Base-by-base conservation (phyloP, 2,888 invertebrate species). In the Tetranychus truncatus region DNA sequence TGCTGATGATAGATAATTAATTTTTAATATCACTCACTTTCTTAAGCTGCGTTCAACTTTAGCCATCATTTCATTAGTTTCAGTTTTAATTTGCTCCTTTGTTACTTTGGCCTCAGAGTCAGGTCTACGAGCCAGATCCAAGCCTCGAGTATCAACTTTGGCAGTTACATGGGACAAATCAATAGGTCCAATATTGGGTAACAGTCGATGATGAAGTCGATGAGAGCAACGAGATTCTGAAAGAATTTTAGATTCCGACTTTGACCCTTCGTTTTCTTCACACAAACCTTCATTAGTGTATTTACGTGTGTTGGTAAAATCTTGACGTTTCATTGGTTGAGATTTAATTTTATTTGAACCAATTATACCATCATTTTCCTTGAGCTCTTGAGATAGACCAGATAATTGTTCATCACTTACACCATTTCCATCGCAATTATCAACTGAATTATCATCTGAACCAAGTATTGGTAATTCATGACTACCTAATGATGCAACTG, bases 11-110 rank as follows among this genome's bases (percentile, higher is more conserved):
- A 15, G 15, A 55, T 55, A 5, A 55, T 55, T 15, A 6, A 55
- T 55, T 24, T 69, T 34, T 3, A 34, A 34, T 34, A 34, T 34
- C 34, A 81, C 84, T 82, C 82, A 90, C 91, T 90, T 87, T 82
- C 92, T 86, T 82, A 92, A 88, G 81, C 91, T 92, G 45, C 89
- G 88, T 81, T 93, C 92, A 75, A 93, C 91, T 69, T 69, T 69
- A 21, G 69, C 69, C 46, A 72, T 72, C 45, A 72, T 72, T 72
- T 72, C 69, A 69, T 69, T 24, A 1, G 11, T 20, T 20, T 69
- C 21, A 6, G 11, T 7, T 69, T 21, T 69, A 24, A 69, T 20
- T 76, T 89, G 89, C 81, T 91, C 90, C 1, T 91, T 92, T 1
- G 92, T 89, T 44, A 55, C 9, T 45, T 76, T 77, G 0, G 74